A percentile compares a stretch with the other conserved stretches of the same genome.
Evolutionary conservation across 1,140 invertebrate species (phyloP).

Genomic region (Pachypsylla venusta): DNA sequence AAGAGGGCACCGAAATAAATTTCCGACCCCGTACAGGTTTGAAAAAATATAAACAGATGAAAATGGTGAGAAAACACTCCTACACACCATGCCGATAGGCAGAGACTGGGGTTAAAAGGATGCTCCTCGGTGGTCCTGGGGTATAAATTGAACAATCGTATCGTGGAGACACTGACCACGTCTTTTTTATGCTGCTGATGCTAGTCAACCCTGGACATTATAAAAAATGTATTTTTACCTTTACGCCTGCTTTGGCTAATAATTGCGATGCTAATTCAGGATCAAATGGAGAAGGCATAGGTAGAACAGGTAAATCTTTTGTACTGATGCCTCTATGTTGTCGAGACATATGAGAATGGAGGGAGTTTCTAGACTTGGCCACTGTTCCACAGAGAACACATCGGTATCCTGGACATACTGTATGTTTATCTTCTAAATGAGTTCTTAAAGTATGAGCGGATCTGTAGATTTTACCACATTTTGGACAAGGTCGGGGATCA

Average conservation of each 20-base stretch:
- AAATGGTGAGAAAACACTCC: too few species aligned
- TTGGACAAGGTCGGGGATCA: constrained; percentile 77
- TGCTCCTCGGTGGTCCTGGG: too few species aligned
- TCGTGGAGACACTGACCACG: too few species aligned
- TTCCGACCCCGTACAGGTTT: too few species aligned
- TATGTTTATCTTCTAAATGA: constrained; percentile 83
- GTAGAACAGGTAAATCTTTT: constrained; percentile 75
- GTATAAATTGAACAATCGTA: too few species aligned
- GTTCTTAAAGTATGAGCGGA: constrained; percentile 78
- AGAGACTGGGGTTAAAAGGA: too few species aligned
- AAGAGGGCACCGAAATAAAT: too few species aligned
- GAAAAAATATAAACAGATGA: too few species aligned
- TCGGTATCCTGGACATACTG: constrained; percentile 76
- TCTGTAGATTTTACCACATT: constrained; percentile 83
- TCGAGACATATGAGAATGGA: constrained; percentile 83
- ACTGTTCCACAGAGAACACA: constrained; percentile 83
- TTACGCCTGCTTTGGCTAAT: constrained; percentile 70
- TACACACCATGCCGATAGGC: too few species aligned
- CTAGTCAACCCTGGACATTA: too few species aligned
- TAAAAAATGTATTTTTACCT: constrained; percentile 35
- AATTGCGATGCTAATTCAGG: constrained; percentile 65
- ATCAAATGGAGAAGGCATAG: constrained; percentile 80
- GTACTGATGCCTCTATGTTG: constrained; percentile 83
- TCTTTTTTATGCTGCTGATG: too few species aligned
- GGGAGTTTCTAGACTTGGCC: constrained; percentile 74